Evolutionary conservation across 2,888 invertebrate species (phyloP).

Genomic region (Nomada flava): DNA sequence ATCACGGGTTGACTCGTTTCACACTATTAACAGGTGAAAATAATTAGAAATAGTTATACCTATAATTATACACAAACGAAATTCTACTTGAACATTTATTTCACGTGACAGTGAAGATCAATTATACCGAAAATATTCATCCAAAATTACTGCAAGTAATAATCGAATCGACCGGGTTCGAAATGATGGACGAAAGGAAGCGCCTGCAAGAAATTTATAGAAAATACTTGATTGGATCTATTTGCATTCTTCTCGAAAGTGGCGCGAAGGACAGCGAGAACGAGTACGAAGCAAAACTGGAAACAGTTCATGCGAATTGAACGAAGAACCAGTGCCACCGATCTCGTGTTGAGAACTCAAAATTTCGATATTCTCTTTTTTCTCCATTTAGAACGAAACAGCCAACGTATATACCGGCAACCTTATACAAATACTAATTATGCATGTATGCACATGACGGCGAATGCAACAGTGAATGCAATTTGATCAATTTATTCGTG

Average conservation of each 20-base stretch:
- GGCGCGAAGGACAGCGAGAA: slow-evolving; percentile 66
- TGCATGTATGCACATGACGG: background rate
- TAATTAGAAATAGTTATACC: too few species aligned
- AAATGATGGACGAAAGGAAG: background rate
- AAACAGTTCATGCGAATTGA: slow-evolving; percentile 58
- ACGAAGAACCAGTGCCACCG: slow-evolving; percentile 36
- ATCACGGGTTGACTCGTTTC: too few species aligned
- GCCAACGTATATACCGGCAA: background rate
- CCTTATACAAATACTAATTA: slow-evolving; percentile 1
- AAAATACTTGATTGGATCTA: slow-evolving; percentile 48
- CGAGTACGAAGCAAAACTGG: slow-evolving; percentile 64
- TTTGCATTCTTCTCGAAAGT: slow-evolving; percentile 56
- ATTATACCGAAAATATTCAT: too few species aligned
- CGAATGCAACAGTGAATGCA: slow-evolving; percentile 7
- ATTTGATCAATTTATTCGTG: slow-evolving; percentile 29
- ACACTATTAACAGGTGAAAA: too few species aligned
- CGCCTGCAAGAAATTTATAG: background rate
- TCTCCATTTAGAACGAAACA: background rate
- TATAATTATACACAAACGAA: too few species aligned
- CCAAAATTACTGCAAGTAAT: too few species aligned
- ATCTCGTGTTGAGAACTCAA: background rate
- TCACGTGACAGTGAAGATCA: too few species aligned
- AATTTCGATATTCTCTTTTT: slow-evolving; percentile 7
- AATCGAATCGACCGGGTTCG: too few species aligned
- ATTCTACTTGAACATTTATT: too few species aligned